Evolutionary conservation across 37 sponge, comb jelly and placozoan species (phyloP).

Genomic region (Axinella damicornis): DNA sequence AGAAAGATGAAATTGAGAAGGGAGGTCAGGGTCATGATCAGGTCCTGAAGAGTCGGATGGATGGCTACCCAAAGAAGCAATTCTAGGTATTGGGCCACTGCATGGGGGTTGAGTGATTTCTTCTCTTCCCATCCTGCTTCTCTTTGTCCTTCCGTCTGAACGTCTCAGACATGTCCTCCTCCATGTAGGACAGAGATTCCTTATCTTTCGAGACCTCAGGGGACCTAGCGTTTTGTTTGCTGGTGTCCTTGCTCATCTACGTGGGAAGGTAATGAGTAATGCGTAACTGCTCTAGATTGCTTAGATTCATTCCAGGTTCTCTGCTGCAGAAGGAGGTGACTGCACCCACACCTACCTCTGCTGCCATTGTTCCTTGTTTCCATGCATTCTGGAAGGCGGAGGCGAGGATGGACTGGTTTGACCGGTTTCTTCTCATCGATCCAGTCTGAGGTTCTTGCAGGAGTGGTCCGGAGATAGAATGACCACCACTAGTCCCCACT

Average conservation of each 20-base stretch:
- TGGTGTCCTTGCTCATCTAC: slow-evolving; percentile 51
- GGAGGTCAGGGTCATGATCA: neutral
- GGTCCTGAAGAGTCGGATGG: neutral
- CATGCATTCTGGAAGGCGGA: slow-evolving; percentile 70
- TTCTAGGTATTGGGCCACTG: neutral
- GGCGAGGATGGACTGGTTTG: slow-evolving; percentile 35
- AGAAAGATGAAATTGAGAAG: too few species aligned
- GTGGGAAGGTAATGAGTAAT: too few species aligned
- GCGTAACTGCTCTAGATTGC: too few species aligned
- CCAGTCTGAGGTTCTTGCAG: too few species aligned
- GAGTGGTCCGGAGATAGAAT: too few species aligned
- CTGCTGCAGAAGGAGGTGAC: too few species aligned
- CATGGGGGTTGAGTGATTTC: too few species aligned
- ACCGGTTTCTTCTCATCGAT: neutral
- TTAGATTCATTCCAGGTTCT: too few species aligned
- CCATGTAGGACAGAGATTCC: slow-evolving; percentile 13
- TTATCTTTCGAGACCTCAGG: neutral
- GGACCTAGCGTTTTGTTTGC: neutral
- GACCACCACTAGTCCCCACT: neutral
- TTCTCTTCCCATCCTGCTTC: slow-evolving; percentile 23
- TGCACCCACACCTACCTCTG: slow-evolving; percentile 45
- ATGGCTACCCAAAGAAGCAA: neutral
- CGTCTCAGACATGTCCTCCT: slow-evolving; percentile 65
- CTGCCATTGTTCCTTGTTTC: slow-evolving; percentile 72
- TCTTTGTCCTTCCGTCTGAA: slow-evolving; percentile 57